These are phyloP conservation scores for Dicerorhinus sumatrensis DNA, from an alignment of 2,113 vertebrate genomes.

Conservation along the genomic window DNA sequence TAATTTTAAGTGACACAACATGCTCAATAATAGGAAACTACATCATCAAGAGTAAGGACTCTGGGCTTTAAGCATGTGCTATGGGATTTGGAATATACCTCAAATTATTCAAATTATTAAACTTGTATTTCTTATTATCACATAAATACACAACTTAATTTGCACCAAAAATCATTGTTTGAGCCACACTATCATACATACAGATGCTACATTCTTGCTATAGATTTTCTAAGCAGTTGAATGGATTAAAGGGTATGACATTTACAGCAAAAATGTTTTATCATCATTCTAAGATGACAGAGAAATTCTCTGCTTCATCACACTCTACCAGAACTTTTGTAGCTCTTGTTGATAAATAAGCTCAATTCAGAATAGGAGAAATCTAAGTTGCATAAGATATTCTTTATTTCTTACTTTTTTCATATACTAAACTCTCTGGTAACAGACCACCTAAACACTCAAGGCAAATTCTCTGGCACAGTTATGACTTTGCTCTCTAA, in stretches of 20 bases:
- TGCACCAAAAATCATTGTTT: slow-evolving; percentile 18
- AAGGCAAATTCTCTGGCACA: background rate
- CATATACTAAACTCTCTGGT: background rate
- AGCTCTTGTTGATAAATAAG: slow-evolving; percentile 36
- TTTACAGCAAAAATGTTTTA: background rate
- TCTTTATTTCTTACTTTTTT: background rate
- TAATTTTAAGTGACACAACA: background rate
- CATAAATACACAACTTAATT: slow-evolving; percentile 17
- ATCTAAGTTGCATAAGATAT: background rate
- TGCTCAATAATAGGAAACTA: background rate
- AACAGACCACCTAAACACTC: background rate
- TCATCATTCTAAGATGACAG: slow-evolving; percentile 10
- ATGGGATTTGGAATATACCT: background rate
- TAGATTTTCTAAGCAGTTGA: background rate
- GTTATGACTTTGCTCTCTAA: background rate
- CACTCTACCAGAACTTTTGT: background rate
- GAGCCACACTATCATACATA: background rate
- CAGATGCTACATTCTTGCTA: background rate
- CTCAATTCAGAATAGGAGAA: background rate
- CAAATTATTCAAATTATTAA: background rate
- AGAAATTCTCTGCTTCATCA: background rate
- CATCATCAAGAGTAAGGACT: background rate
- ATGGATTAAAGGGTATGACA: background rate
- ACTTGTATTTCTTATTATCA: background rate
- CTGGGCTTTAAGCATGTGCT: background rate